Conservation (phyloP, 2,888 invertebrate genomes). For the Synanthedon andrenaeformis region DNA sequence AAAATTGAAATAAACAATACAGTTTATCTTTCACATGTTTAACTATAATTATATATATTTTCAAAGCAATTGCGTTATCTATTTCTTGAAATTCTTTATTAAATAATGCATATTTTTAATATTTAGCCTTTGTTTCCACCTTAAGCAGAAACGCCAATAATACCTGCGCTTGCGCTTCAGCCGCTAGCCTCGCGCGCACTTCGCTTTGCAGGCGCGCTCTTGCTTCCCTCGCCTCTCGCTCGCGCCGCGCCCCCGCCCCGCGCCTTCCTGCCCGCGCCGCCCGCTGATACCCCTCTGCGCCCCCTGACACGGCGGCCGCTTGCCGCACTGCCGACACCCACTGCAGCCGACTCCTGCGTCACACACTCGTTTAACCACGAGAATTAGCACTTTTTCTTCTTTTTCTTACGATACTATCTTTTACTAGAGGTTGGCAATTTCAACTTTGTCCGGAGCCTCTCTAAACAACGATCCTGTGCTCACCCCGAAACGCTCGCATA, state of each 20-base stretch:
- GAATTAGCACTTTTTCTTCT: neutral
- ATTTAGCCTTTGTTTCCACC: neutral
- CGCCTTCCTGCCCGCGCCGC: slow-evolving; percentile 62
- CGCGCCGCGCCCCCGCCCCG: slow-evolving; percentile 66
- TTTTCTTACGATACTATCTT: no score
- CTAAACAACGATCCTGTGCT: no score
- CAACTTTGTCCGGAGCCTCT: no score
- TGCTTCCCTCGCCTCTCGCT: slow-evolving; percentile 72
- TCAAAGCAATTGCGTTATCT: no score
- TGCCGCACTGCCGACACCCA: slow-evolving; percentile 82
- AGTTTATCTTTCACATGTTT: no score
- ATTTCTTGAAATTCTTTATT: no score
- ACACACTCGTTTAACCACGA: no score
- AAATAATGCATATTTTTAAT: no score
- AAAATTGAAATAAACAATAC: no score
- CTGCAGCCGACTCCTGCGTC: slow-evolving; percentile 74
- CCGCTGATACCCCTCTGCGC: slow-evolving; percentile 78
- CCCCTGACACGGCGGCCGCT: slow-evolving; percentile 78
- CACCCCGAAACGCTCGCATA: no score
- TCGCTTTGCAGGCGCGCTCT: slow-evolving; percentile 75
- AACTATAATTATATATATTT: no score
- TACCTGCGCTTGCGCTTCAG: slow-evolving; percentile 68
- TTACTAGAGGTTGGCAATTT: no score
- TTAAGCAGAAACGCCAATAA: slow-evolving; percentile 4
- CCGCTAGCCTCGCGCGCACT: slow-evolving; percentile 71